Conservation (phyloP, 2,888 invertebrate species). For the Pomacea canaliculata region DNA sequence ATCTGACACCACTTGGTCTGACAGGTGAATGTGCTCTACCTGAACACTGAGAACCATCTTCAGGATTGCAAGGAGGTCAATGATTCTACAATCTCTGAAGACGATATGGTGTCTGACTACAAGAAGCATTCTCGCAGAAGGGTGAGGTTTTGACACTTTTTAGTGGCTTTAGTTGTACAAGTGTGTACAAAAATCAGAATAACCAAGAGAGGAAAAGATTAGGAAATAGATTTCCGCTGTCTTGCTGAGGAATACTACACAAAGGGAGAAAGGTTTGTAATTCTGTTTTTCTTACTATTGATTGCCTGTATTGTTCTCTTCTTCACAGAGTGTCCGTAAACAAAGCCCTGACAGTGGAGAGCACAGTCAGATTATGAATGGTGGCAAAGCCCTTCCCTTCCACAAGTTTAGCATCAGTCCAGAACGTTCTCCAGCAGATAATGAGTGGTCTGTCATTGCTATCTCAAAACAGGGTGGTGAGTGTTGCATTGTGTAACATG, state of each 20-base stretch:
- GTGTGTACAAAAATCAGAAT: too few relatives aligned
- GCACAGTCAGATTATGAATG: slow-evolving; percentile 10
- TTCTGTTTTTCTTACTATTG: neutral
- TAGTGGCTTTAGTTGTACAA: too few relatives aligned
- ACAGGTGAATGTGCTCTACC: slow-evolving; percentile 80
- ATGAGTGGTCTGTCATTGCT: slow-evolving; percentile 56
- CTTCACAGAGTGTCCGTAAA: neutral
- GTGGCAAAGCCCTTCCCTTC: slow-evolving; percentile 35
- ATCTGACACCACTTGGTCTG: too few relatives aligned
- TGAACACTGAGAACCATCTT: slow-evolving; percentile 80
- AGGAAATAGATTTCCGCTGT: too few relatives aligned
- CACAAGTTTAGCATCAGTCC: slow-evolving; percentile 53
- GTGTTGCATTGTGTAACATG: neutral
- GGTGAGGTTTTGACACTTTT: slow-evolving; percentile 35
- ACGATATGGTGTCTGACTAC: slow-evolving; percentile 84
- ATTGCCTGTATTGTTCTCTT: neutral
- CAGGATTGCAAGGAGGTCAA: slow-evolving; percentile 86
- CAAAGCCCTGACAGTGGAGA: slow-evolving; percentile 5
- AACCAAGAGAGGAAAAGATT: too few relatives aligned
- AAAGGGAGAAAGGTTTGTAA: too few relatives aligned
- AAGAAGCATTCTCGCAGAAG: slow-evolving; percentile 68
- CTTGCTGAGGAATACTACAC: too few relatives aligned
- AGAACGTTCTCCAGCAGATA: slow-evolving; percentile 40
- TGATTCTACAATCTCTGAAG: slow-evolving; percentile 75
- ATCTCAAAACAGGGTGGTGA: slow-evolving; percentile 36